These are phyloP conservation scores for Octopus sinensis DNA, from an alignment of 1,140 invertebrate species.

Conservation along the genomic window DNA sequence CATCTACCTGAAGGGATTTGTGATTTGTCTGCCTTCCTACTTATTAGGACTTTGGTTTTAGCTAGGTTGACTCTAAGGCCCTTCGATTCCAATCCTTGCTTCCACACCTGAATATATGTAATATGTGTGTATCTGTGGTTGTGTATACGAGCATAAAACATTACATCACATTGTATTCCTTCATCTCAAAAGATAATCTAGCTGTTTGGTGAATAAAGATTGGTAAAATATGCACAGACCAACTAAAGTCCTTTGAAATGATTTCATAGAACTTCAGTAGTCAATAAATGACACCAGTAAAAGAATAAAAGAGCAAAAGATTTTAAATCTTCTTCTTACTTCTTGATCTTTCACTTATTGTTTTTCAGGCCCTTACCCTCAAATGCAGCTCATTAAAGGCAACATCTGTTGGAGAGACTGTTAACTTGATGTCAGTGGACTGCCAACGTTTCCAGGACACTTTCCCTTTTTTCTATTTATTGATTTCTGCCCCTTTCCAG, in stretches of 20 bases:
- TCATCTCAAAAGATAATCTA: too few relatives aligned
- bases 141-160: too few relatives aligned
- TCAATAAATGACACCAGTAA: not conserved
- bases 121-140: too few relatives aligned
- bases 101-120: too few relatives aligned
- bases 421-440: constrained; percentile 62
- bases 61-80: too few relatives aligned
- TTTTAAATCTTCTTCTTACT: not conserved
- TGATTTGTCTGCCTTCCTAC: too few relatives aligned
- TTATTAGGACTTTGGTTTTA: too few relatives aligned
- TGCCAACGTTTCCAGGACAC: constrained; percentile 52
- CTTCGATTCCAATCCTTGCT: too few relatives aligned
- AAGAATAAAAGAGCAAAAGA: not conserved
- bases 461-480: constrained; percentile 79
- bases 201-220: too few relatives aligned
- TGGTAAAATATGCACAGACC: not conserved
- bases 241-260: not conserved
- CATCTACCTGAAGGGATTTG: too few relatives aligned
- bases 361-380: constrained; percentile 41
- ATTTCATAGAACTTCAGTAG: not conserved
- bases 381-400: constrained; percentile 44
- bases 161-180: too few relatives aligned
- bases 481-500: constrained; percentile 92
- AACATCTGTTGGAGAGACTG: constrained; percentile 62
- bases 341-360: not conserved